phyloP scores from a whole-genome alignment of 1,140 invertebrate genomes.

The Neoseiulus cucumeris region DNA sequence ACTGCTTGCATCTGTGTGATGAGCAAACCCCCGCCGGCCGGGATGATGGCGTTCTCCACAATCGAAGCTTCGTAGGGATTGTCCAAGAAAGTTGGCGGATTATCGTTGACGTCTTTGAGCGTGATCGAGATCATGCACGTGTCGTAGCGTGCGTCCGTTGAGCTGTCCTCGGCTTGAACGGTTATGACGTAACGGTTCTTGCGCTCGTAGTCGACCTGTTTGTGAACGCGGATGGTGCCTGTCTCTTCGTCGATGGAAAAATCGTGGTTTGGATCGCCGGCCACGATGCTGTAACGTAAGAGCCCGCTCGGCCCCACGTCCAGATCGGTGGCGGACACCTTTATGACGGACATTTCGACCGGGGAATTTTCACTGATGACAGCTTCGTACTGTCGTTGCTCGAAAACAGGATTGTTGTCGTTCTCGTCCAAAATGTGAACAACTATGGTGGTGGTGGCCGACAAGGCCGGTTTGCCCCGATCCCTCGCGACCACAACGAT shows the following conservation, averaged over 20 bases:
- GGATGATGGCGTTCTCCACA: conserved; percentile 41
- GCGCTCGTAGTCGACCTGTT: conserved; percentile 75
- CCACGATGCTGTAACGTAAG: conserved; percentile 61
- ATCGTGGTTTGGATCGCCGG: conserved; percentile 73
- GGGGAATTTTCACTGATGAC: conserved; percentile 77
- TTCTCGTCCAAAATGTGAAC: conserved; percentile 72
- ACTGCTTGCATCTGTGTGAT: conserved; percentile 54
- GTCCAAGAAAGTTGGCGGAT: conserved; percentile 68
- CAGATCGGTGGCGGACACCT: conserved; percentile 66
- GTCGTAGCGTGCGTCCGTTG: conserved; percentile 36
- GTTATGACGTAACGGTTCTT: conserved; percentile 58
- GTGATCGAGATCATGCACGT: conserved; percentile 40
- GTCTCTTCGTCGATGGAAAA: conserved; percentile 72
- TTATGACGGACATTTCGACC: conserved; percentile 63
- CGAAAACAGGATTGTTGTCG: conserved; percentile 77
- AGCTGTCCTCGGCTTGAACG: conserved; percentile 58
- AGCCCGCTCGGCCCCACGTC: conserved; percentile 72
- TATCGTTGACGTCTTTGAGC: conserved; percentile 83
- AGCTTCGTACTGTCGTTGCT: conserved; percentile 62
- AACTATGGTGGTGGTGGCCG: conserved; percentile 43
- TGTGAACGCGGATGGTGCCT: conserved; percentile 64
- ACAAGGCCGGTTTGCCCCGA: conserved; percentile 58
- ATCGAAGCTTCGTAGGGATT: conserved; percentile 75
- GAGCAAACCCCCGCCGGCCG: conserved; percentile 31
- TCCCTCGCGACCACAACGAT: conserved; percentile 39